Base-by-base conservation (phyloP, 2,113 vertebrate species). In the Nycticorax nycticorax region DNA sequence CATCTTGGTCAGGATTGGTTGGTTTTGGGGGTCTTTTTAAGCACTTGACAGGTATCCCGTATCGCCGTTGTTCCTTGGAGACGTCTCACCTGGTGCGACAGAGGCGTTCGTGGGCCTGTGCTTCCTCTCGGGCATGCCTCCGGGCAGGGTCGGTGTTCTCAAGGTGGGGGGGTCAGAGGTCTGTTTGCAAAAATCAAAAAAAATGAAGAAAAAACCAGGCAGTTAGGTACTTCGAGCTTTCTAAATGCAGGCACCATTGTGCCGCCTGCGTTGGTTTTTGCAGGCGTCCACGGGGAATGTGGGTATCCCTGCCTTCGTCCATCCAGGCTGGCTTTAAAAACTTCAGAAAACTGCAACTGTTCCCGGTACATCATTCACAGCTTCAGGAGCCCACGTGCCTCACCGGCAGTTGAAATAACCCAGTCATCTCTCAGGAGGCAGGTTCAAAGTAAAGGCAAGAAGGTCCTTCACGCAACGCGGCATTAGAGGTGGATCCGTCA, bases 251-350 rank as follows among this genome's bases (percentile, higher is more conserved):
- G 41, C 55, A 47, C 17, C 35, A 6, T 6, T 1, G 17, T 56
- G 33, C 76, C 0, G 0, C 35, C 9, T 17, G 1, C 0, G 0
- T 21, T 62, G 62, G 7, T 35, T 66, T 81, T 45, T 37, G 28
- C n/a, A 76, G 27, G 15, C 3, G 2, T 32, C 45, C 19, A 2
- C 35, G 24, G 55, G 19, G 35, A 8, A 27, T 48, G 9, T 33
- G 30, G 28, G 33, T 32, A 1, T 50, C n/a, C 37, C 41, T 83
- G 48, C 18, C 14, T 77, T 66, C 66, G 28, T 81, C 76, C 45
- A 23, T 43, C 60, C 82, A 45, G 63, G 14, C 41, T 86, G 89
- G 30, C 14, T 95, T 66, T 66, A 27, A n/a, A n/a, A n/a, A 47
- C 8, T 86, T 85, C 3, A 30, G 45, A 68, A 79, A 79, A 19